Conservation (phyloP, 2,888 invertebrate species). For the Acanthosoma haemorrhoidale region DNA sequence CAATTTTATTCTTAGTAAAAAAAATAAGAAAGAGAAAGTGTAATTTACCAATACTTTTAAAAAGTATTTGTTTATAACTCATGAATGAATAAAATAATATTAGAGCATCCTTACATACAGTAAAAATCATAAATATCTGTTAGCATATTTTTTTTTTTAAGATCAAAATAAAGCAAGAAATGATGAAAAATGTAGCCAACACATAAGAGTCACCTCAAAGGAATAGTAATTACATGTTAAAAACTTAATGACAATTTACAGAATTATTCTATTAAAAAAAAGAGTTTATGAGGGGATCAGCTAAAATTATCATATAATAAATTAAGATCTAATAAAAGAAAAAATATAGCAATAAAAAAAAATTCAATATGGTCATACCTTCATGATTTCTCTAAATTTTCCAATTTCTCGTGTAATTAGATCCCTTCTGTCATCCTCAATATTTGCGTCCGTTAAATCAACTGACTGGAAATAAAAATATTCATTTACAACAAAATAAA, state of each 20-base stretch:
- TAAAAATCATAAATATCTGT: not conserved
- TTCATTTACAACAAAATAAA: not conserved
- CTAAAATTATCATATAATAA: not conserved
- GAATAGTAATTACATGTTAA: not conserved
- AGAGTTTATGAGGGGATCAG: not conserved
- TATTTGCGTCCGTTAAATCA: constrained; percentile 70
- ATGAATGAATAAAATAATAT: not conserved
- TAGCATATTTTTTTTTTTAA: not conserved
- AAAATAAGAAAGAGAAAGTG: too few relatives aligned
- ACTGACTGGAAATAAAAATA: constrained; percentile 40
- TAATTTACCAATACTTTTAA: too few relatives aligned
- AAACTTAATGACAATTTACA: not conserved
- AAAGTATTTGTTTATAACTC: not conserved
- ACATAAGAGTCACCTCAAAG: not conserved
- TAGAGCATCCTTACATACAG: constrained; percentile 2
- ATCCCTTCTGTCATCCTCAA: constrained; percentile 94
- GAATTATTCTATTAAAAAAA: not conserved
- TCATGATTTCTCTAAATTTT: constrained; percentile 94
- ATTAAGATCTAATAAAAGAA: not conserved
- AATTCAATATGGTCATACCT: constrained; percentile 61
- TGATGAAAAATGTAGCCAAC: not conserved
- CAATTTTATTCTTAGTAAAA: too few relatives aligned
- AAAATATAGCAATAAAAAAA: constrained; percentile 20
- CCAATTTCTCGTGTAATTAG: constrained; percentile 95
- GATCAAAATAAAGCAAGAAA: not conserved